A percentile compares a stretch with the other conserved stretches of the same genome.
These are phyloP conservation scores for Colletes collaris DNA, from an alignment of 2,888 invertebrate genomes.

Conservation along the genomic window DNA sequence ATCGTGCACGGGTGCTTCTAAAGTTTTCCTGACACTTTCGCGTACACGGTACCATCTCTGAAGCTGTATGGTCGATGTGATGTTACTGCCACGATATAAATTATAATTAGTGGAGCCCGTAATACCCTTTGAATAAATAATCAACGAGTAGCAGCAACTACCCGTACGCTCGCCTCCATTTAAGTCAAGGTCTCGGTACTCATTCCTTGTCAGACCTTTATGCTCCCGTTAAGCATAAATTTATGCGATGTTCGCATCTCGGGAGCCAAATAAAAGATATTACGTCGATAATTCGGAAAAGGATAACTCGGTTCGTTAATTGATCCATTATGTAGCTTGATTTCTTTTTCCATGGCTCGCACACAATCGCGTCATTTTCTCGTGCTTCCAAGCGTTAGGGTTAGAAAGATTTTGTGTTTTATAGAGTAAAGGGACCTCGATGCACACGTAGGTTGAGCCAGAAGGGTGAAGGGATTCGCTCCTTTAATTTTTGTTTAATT, in stretches of 20 bases:
- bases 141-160: constrained; percentile 75
- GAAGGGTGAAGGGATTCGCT: too few relatives aligned
- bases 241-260: constrained; percentile 39
- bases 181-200: constrained; percentile 72
- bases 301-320: not conserved
- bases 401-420: too few relatives aligned
- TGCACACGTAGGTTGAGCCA: too few relatives aligned
- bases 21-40: constrained; percentile 53
- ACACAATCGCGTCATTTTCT: too few relatives aligned
- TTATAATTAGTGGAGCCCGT: constrained; percentile 80
- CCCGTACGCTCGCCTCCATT: constrained; percentile 71
- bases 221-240: constrained; percentile 62
- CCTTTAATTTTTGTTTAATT: too few relatives aligned
- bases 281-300: constrained; percentile 5
- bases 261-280: constrained; percentile 15
- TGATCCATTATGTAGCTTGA: not conserved
- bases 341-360: too few relatives aligned
- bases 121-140: constrained; percentile 81
- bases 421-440: too few relatives aligned
- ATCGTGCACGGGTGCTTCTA: constrained; percentile 24
- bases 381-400: too few relatives aligned
- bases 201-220: constrained; percentile 70
- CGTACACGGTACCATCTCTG: constrained; percentile 45
- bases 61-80: constrained; percentile 71
- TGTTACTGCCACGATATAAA: constrained; percentile 79